Evolutionary conservation across 2,888 invertebrate species (phyloP).

Genomic region (Luperina nickerlii): DNA sequence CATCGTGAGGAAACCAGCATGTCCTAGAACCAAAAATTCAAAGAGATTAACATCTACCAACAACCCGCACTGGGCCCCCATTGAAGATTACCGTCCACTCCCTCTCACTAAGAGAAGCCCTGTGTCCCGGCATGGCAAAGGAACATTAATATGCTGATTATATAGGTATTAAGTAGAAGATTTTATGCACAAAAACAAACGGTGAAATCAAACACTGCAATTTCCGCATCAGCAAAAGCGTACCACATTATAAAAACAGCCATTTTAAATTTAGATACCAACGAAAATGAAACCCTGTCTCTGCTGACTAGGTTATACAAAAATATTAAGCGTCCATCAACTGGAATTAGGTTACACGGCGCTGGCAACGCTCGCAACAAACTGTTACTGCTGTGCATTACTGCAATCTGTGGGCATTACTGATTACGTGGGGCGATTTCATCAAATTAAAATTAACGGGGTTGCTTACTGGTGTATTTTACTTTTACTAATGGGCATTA

Average conservation of each 20-base stretch:
- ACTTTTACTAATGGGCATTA: background rate
- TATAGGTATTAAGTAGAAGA: background rate
- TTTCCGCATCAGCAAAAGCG: background rate
- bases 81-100: too few species aligned
- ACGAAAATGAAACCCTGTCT: background rate
- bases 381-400: conserved; percentile 51
- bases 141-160: too few species aligned
- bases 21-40: too few species aligned
- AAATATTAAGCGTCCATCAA: conserved; percentile 38
- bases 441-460: conserved; percentile 35
- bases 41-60: too few species aligned
- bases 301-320: conserved; percentile 23
- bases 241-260: background rate
- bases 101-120: too few species aligned
- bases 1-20: too few species aligned
- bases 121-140: too few species aligned
- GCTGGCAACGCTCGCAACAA: conserved; percentile 53
- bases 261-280: background rate
- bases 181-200: background rate
- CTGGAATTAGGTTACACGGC: conserved; percentile 42
- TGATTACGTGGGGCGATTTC: conserved; percentile 29
- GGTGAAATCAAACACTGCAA: background rate
- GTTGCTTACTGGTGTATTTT: background rate
- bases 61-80: too few species aligned
- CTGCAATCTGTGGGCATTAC: conserved; percentile 46